Conservation (phyloP, 2,888 invertebrate genomes). For the Geotrupes spiniger region DNA sequence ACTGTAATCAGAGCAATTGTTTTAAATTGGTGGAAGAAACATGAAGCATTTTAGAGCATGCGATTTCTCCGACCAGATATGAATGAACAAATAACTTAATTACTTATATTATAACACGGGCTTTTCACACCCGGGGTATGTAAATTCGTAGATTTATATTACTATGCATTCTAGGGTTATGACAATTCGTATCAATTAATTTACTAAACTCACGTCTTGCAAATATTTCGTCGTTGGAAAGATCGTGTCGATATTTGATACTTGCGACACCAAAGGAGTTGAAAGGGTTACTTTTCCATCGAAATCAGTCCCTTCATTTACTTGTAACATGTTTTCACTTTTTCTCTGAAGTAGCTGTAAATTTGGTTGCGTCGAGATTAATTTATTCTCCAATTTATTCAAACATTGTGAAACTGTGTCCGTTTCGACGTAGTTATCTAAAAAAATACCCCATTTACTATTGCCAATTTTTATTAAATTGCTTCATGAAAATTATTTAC, state of each 20-base stretch:
- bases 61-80: no score
- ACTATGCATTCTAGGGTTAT: no score
- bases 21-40: no score
- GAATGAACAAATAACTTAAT: no score
- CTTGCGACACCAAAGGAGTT: not conserved
- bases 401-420: slow-evolving; percentile 1
- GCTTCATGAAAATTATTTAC: no score
- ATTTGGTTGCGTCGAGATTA: not conserved
- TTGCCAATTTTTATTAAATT: slow-evolving; percentile 13
- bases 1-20: no score
- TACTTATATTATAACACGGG: no score
- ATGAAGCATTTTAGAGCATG: no score
- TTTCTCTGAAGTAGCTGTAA: not conserved
- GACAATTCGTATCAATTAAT: no score
- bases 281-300: not conserved
- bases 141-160: no score
- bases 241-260: not conserved
- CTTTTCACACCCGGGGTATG: no score
- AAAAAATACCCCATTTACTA: not conserved
- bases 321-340: slow-evolving; percentile 12
- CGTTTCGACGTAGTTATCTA: slow-evolving; percentile 3
- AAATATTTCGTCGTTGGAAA: not conserved
- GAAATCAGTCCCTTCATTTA: not conserved
- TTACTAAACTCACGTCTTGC: not conserved
- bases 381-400: not conserved